Evolutionary conservation across 2,113 vertebrate species (phyloP), one percentile per base, ranked within the genome.

Genomic region (Trochalopteron elliotii): DNA sequence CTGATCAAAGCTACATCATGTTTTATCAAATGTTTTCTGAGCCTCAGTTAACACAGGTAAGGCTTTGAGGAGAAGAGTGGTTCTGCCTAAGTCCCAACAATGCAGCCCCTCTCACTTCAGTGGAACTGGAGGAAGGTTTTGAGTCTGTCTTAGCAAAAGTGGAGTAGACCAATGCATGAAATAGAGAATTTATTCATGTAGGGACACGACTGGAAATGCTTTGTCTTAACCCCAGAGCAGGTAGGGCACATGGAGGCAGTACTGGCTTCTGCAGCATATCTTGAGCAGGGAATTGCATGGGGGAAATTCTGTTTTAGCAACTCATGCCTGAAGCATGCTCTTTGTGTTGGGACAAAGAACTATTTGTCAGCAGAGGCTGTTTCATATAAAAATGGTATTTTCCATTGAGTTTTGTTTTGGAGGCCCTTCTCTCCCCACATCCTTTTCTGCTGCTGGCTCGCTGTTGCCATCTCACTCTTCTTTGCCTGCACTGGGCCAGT

Each of bases 381-480:
- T 94, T 95, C 75, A 40, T 91, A 88, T 83, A 94, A 94, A 93
- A 93, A 79, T 49, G 30, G 49, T 87, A 44, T 87, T 94, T 96
- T 91, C 0, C 4, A 8, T 14, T 69, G 82, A 75, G 65, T 88
- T 91, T 95, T 4, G 21, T 79, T 93, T 67, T 85, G 70, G 65
- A 96, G 74, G 57, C 81, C 81, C 61, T 93, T 76, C 31, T 72
- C 20, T 75, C 75, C 45, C 40, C 0, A 0, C 1, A 4, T 65
- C 71, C 16, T 56, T 57, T 57, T n/a, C 77, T 64, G 61, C 65
- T 94, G 52, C 69, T 85, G 91, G 42, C 74, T 89, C 61, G 5
- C 40, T 68, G 53, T 53, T 83, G 79, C 71, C 80, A 79, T 63
- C 90, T 90, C 57, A 9, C 60, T 50, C 83, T 59, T n/a, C 60